These are phyloP conservation scores for Hippocampus comes DNA, from an alignment of 2,113 vertebrate genomes.

Conservation along the genomic window DNA sequence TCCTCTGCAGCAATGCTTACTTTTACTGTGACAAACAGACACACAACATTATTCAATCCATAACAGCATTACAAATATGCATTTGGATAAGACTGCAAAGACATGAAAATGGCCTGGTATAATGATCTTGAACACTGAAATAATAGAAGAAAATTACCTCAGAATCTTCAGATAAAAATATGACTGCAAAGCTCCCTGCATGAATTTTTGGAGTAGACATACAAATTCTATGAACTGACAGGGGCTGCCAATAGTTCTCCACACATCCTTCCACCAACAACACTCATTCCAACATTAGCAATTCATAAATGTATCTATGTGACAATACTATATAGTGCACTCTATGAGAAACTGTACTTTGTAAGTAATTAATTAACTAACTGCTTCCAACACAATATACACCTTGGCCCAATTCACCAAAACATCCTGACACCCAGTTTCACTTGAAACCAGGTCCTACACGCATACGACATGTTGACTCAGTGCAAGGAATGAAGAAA, in stretches of 20 bases:
- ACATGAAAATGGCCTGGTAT: no score
- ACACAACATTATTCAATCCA: background rate
- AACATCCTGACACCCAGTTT: constrained; percentile 21
- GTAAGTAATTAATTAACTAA: background rate
- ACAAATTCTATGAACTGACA: constrained; percentile 23
- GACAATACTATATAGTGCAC: constrained; percentile 11
- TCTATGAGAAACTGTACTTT: constrained; percentile 2
- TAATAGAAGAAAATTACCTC: background rate
- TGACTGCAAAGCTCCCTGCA: background rate
- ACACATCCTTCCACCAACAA: background rate
- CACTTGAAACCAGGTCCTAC: constrained; percentile 27
- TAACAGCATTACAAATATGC: background rate
- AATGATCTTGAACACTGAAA: background rate
- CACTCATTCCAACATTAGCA: background rate
- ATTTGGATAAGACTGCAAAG: background rate
- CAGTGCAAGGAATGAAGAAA: constrained; percentile 13
- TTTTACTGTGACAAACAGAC: background rate
- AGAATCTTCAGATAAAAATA: background rate
- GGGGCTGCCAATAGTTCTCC: background rate
- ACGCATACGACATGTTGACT: background rate
- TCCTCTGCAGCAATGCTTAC: background rate
- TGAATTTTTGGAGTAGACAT: constrained; percentile 10
- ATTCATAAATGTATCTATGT: constrained; percentile 1
- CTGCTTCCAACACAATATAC: constrained; percentile 20
- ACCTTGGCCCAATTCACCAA: constrained; percentile 10